Evolutionary conservation across 2,797 vertebrate species (phyloP).

Genomic region (Micromesistius poutassou): DNA sequence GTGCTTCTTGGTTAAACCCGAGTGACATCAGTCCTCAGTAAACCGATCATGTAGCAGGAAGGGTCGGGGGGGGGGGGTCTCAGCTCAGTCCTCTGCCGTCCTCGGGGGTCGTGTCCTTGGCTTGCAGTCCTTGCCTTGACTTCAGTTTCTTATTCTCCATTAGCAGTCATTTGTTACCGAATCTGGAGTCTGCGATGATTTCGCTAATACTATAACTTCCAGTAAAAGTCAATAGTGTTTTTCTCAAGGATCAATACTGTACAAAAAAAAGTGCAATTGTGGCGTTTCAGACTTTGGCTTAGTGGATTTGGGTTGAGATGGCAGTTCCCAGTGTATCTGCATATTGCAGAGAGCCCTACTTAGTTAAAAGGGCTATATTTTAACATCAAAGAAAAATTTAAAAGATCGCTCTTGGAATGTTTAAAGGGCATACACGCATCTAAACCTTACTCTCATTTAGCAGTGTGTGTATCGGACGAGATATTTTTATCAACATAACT

Average conservation of each 20-base stretch:
- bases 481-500: slow-evolving; percentile 22
- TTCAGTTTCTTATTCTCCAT: neutral
- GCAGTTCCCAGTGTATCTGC: neutral
- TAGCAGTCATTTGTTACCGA: neutral
- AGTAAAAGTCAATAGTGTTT: neutral
- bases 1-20: slow-evolving; percentile 53
- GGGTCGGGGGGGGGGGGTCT: slow-evolving; percentile 30
- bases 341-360: neutral
- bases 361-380: neutral
- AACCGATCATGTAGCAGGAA: slow-evolving; percentile 47
- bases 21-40: slow-evolving; percentile 54
- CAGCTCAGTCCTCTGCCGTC: slow-evolving; percentile 23
- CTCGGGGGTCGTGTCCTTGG: neutral
- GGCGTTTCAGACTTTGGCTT: neutral
- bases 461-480: neutral
- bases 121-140: neutral
- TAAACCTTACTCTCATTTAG: neutral
- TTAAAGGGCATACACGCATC: neutral
- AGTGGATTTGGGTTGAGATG: neutral
- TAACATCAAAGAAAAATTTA: neutral
- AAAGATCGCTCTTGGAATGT: neutral
- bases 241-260: neutral
- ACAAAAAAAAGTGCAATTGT: neutral
- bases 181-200: neutral
- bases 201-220: neutral